Conservation (phyloP, 2,888 invertebrate genomes). For the Elegia similella region DNA sequence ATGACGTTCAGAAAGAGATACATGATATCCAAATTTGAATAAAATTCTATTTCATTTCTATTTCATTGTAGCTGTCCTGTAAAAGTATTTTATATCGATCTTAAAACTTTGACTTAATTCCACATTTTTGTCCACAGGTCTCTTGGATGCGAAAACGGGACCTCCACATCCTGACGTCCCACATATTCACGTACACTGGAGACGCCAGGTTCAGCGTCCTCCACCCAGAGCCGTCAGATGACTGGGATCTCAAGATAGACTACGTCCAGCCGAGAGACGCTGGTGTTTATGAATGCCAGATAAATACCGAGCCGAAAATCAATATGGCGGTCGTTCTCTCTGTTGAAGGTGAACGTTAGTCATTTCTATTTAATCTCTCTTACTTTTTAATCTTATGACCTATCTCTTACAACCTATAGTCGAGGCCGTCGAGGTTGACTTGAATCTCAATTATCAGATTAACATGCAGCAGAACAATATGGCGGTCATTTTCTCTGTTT, state of each 20-base stretch:
- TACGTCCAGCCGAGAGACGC: slow-evolving; percentile 92
- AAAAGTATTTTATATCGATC: too few species aligned
- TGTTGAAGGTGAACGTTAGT: slow-evolving; percentile 85
- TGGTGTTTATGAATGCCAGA: slow-evolving; percentile 93
- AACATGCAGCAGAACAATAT: too few species aligned
- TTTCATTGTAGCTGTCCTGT: too few species aligned
- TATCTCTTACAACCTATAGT: too few species aligned
- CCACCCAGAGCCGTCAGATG: slow-evolving; percentile 91
- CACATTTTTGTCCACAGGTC: slow-evolving; percentile 76
- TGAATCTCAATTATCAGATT: too few species aligned
- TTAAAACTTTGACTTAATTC: too few species aligned
- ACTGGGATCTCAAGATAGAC: slow-evolving; percentile 92
- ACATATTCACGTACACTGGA: slow-evolving; percentile 93
- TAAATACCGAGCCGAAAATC: slow-evolving; percentile 94
- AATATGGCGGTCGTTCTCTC: slow-evolving; percentile 90
- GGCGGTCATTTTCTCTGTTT: too few species aligned
- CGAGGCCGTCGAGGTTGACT: too few species aligned
- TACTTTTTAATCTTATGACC: too few species aligned
- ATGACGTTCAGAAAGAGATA: too few species aligned
- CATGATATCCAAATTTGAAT: too few species aligned
- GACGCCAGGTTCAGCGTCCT: slow-evolving; percentile 92
- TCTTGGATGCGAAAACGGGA: slow-evolving; percentile 92
- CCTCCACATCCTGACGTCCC: slow-evolving; percentile 90
- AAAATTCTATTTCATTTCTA: too few species aligned
- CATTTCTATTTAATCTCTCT: not conserved